Evolutionary conservation across 2,888 invertebrate species (phyloP).

Genomic region (Helicoverpa assulta): DNA sequence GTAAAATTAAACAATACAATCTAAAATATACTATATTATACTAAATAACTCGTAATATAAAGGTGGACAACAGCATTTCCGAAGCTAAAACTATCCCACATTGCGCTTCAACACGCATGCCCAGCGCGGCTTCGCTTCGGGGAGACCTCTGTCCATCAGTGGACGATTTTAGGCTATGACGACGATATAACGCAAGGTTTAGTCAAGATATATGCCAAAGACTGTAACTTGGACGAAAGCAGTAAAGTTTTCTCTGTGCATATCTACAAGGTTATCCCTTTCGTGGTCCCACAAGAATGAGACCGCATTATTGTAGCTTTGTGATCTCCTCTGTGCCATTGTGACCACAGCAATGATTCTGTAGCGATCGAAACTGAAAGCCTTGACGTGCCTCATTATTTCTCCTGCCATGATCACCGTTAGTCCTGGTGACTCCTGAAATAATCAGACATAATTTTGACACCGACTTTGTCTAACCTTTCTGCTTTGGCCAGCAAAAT

Average conservation of each 20-base stretch:
- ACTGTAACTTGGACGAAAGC: constrained; percentile 81
- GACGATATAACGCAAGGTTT: not conserved
- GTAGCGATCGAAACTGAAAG: constrained; percentile 77
- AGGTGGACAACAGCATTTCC: too few relatives aligned
- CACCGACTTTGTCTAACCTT: too few relatives aligned
- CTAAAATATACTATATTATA: too few relatives aligned
- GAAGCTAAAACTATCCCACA: too few relatives aligned
- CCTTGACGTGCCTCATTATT: constrained; percentile 76
- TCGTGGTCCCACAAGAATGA: constrained; percentile 82
- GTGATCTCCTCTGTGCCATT: constrained; percentile 80
- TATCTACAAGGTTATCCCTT: constrained; percentile 74
- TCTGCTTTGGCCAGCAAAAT: too few relatives aligned
- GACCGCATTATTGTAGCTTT: constrained; percentile 82
- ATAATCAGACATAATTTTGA: not conserved
- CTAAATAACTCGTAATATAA: too few relatives aligned
- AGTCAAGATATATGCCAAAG: constrained; percentile 82
- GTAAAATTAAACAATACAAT: too few relatives aligned
- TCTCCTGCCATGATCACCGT: constrained; percentile 76
- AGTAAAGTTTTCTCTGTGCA: constrained; percentile 69
- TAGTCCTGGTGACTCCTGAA: constrained; percentile 71
- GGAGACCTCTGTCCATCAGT: too few relatives aligned
- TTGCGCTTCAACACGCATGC: too few relatives aligned
- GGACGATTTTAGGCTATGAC: too few relatives aligned
- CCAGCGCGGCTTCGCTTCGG: too few relatives aligned
- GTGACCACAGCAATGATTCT: constrained; percentile 78